A percentile compares a stretch with the other conserved stretches of the same genome.
phyloP scores from a whole-genome alignment of 2,888 invertebrate species.

The Acholoe squamosa region DNA sequence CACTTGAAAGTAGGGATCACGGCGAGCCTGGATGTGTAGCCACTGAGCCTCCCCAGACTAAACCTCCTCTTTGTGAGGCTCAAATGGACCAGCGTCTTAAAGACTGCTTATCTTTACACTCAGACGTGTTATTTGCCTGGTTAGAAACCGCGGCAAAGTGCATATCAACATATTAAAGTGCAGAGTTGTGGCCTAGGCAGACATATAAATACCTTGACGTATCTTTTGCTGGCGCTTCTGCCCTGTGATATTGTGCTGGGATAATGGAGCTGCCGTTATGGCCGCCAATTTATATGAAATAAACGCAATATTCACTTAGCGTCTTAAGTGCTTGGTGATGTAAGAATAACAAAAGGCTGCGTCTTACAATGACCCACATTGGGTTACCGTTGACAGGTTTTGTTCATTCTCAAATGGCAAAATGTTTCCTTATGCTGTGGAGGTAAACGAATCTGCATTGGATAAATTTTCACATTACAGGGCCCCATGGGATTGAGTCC shows the following conservation, averaged over 20 bases:
- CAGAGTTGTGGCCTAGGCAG: neutral
- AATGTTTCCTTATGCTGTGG: neutral
- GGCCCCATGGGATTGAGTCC: neutral
- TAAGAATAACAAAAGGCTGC: slow-evolving; percentile 4
- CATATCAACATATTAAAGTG: neutral
- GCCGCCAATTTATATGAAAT: neutral
- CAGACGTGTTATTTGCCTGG: neutral
- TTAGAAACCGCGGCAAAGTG: neutral
- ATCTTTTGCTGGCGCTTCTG: neutral
- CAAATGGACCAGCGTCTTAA: neutral
- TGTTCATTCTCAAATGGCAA: slow-evolving; percentile 17
- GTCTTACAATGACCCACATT: neutral
- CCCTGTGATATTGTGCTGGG: no score
- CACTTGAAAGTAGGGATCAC: slow-evolving; percentile 19
- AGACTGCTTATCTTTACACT: neutral
- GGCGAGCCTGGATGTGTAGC: neutral
- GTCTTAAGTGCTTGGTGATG: neutral
- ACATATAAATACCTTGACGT: neutral
- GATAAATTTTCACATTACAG: neutral
- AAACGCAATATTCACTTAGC: neutral
- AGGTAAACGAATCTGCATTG: neutral
- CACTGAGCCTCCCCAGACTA: neutral
- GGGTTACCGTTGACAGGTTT: neutral
- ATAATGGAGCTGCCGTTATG: neutral
- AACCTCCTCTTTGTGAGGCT: slow-evolving; percentile 9